A percentile compares a stretch with the other conserved stretches of the same genome.
Conservation (phyloP, 1,140 invertebrate species). For the Reticulitermes speratus region DNA sequence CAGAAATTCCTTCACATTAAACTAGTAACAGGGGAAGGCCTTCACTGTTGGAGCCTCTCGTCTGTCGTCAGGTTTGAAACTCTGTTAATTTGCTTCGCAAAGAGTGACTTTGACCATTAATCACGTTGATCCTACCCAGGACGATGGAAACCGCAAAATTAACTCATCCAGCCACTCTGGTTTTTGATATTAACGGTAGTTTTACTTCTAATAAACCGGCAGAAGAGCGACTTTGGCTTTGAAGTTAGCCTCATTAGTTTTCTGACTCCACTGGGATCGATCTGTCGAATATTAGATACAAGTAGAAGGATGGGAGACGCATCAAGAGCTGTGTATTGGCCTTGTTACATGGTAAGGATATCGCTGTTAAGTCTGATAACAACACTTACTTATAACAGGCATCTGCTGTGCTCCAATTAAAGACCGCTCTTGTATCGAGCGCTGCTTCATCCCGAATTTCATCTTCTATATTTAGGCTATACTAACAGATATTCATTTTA, state of each 20-base stretch:
- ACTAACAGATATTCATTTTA: no score
- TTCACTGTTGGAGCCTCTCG: no score
- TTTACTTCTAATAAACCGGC: conserved; percentile 2
- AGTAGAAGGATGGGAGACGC: neutral
- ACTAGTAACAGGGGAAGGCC: no score
- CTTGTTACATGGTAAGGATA: neutral
- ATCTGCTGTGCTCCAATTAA: no score
- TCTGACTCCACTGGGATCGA: neutral
- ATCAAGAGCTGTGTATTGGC: neutral
- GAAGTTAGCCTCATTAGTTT: conserved; percentile 9
- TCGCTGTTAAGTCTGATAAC: neutral
- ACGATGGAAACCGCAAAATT: neutral
- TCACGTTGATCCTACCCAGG: neutral
- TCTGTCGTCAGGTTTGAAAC: neutral
- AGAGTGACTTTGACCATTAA: neutral
- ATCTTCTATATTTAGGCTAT: no score
- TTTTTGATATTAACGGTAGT: neutral
- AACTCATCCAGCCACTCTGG: neutral
- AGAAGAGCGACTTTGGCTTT: neutral
- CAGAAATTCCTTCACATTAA: no score
- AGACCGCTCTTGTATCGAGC: no score
- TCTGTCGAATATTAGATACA: neutral
- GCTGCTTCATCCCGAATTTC: no score
- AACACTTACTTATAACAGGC: neutral
- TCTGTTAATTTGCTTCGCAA: neutral